Base-by-base conservation (phyloP, 2,888 invertebrate genomes). In the Stenoptilia bipunctidactyla region DNA sequence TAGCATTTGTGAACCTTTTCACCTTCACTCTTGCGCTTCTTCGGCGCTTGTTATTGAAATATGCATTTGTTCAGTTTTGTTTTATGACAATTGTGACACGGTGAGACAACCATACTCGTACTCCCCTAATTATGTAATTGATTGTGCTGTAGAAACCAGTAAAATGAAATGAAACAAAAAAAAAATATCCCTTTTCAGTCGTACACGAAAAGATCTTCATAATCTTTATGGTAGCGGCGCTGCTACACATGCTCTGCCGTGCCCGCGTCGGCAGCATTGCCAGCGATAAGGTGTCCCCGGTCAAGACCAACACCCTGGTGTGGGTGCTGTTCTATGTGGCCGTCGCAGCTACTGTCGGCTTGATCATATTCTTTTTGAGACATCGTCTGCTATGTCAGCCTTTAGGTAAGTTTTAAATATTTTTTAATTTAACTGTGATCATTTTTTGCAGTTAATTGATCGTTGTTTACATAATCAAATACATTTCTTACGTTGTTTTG, bases 141-240 rank as follows among this genome's bases (percentile, higher is more conserved):
- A n/a, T n/a, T n/a, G n/a, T n/a, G n/a, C n/a, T n/a, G n/a, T n/a
- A n/a, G n/a, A n/a, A n/a, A n/a, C n/a, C n/a, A n/a, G n/a, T n/a
- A n/a, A n/a, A n/a, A n/a, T n/a, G n/a, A n/a, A n/a, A n/a, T n/a
- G n/a, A n/a, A n/a, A n/a, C n/a, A n/a, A n/a, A n/a, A n/a, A n/a
- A n/a, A n/a, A n/a, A n/a, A n/a, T n/a, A n/a, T n/a, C 20, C 3
- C 15, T 43, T 87, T 89, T 41, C 80, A 96, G 96, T 94, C 56
- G 85, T 92, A 47, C 93, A 94, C 71, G 96, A 96, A 79, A 93
- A 93, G 71, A 91, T 95, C 56, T 97, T 97, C 77, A 94, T 96
- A 58, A 85, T 89, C 48, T 97, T 97, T 71, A 94, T 97, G 94
- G 79, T 92, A 51, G 90, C 91, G 53, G 92, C 95, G 39, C 76